phyloP scores from a whole-genome alignment of 2,888 invertebrate species.

The Morinoia aosen region DNA sequence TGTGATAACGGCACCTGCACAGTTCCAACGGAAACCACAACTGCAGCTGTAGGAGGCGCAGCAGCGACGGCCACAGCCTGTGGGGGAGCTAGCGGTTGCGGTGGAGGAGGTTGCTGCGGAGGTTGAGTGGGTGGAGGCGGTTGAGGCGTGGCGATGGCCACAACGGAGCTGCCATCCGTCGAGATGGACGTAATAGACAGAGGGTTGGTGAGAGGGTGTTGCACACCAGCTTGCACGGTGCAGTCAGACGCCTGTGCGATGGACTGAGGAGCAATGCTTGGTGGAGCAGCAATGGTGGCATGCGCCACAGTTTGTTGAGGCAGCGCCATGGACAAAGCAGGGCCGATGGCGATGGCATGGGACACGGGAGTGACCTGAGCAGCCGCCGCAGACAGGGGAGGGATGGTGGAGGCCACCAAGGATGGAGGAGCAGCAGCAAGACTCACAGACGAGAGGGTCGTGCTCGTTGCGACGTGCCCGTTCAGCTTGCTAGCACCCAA shows the following conservation, averaged over 20 bases:
- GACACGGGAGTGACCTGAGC: constrained; percentile 28
- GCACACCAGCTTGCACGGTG: constrained; percentile 59
- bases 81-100: constrained; percentile 63
- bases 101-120: constrained; percentile 62
- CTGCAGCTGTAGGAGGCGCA: constrained; percentile 64
- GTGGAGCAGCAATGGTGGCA: constrained; percentile 77
- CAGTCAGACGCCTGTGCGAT: constrained; percentile 68
- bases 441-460: neutral
- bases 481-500: constrained; percentile 42
- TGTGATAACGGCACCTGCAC: constrained; percentile 66
- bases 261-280: constrained; percentile 77
- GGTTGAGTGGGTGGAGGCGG: constrained; percentile 63
- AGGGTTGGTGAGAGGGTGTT: constrained; percentile 65
- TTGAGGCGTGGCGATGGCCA: constrained; percentile 60
- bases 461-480: constrained; percentile 26
- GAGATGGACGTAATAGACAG: constrained; percentile 66
- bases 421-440: constrained; percentile 67
- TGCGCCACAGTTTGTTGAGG: constrained; percentile 71
- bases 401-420: constrained; percentile 61
- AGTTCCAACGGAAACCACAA: constrained; percentile 64
- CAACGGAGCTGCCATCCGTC: constrained; percentile 62
- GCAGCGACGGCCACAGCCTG: constrained; percentile 65
- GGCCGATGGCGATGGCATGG: constrained; percentile 23
- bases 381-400: constrained; percentile 34
- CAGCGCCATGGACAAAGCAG: constrained; percentile 61